Evolutionary conservation across 2,113 vertebrate genomes (phyloP), one percentile per base, ranked within the genome.

Genomic region (Misgurnus mizolepis): DNA sequence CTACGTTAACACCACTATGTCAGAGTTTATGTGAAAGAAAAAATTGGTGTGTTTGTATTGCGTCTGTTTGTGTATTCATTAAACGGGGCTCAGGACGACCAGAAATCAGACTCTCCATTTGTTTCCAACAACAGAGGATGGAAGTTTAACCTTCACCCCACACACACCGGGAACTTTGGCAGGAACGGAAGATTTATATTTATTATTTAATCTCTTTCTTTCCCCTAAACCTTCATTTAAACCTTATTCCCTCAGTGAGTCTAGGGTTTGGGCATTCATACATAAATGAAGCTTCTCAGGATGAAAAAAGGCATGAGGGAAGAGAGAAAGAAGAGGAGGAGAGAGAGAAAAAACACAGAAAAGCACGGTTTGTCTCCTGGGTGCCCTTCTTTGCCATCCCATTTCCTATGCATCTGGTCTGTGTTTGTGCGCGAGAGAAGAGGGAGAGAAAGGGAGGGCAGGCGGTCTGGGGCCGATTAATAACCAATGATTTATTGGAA

Each of bases 401-500:
- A 95, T 93, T 94, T 94, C 92, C 93, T 94, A 88, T 93, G 93
- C 93, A 94, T 94, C 93, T 92, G 91, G 82, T 94, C 91, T 92
- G 92, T 87, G 72, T 91, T 86, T 86, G 89, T 86, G 90, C 83
- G 93, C 92, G 90, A 93, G 90, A 93, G 94, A 94, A 94, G 92
- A 92, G 94, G 91, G 92, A 87, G 93, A 93, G 79, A 39, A 62
- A 82, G 81, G 90, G 94, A 89, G 93, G 95, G 94, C 91, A 90
- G 92, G 94, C 94, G 94, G 92, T 93, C 93, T 94, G 92, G 94
- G 92, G 93, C 92, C 92, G 94, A 97, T 96, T 95, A 96, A 96
- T 95, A 96, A 95, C 94, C 95, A 95, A 91, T 95, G 96, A 98
- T 98, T 98, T 96, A 98, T 95, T 96, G 92, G 91, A 97, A 96